Percentiles rank a stretch among this genome's conserved stretches.
Evolutionary conservation across 2,797 vertebrate species (phyloP).

Genomic region (Schizopygopsis pylzovi): DNA sequence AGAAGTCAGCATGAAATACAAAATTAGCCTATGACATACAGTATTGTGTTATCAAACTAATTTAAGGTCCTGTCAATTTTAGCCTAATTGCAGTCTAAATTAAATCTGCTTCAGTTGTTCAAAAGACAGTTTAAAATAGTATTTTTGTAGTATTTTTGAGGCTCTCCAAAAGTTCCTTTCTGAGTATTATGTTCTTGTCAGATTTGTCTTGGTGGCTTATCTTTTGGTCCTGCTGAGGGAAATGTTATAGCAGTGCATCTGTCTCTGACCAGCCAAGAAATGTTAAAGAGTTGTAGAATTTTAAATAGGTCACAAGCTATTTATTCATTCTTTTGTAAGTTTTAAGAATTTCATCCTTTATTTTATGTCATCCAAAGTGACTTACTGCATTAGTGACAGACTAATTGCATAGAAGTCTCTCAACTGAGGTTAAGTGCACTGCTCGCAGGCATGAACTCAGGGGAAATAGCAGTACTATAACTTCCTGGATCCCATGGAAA

Average conservation of each 20-base stretch:
- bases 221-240: not conserved
- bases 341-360: not conserved
- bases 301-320: not conserved
- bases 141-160: not conserved
- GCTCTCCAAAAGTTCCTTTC: not conserved
- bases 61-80: not conserved
- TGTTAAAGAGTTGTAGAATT: not conserved
- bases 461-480: not conserved
- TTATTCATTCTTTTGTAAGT: not conserved
- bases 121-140: not conserved
- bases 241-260: not conserved
- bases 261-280: not conserved
- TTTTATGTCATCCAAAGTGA: not conserved
- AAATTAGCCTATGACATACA: not conserved
- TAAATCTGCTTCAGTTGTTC: not conserved
- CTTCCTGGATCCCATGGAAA: not conserved
- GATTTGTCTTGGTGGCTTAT: not conserved
- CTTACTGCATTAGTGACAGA: not conserved
- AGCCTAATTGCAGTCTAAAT: not conserved
- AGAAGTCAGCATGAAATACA: not conserved
- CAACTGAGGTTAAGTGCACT: constrained; percentile 1
- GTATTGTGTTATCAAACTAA: not conserved
- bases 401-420: not conserved
- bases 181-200: not conserved
- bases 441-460: not conserved